Evolutionary conservation across 2,888 invertebrate genomes (phyloP).

Genomic region (Scaptomyza tumidula): DNA sequence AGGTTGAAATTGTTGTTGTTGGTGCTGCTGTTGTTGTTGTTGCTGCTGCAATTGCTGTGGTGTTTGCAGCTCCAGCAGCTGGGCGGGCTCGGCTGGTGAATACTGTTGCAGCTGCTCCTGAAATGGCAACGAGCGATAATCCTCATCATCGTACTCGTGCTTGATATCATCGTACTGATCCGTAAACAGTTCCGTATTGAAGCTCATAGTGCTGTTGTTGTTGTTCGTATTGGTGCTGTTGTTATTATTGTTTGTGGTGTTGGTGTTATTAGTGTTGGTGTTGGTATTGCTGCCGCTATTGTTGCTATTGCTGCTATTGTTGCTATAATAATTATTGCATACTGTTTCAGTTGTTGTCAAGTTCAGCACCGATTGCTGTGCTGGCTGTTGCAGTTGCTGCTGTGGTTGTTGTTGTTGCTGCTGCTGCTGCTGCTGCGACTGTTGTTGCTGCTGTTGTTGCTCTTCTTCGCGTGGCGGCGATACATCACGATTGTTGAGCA

Average conservation of each 20-base stretch:
- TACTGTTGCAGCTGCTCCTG: conserved; percentile 69
- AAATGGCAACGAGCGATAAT: conserved; percentile 70
- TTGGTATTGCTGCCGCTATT: conserved; percentile 26
- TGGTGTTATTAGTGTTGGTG: conserved; percentile 31
- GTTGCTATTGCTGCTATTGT: conserved; percentile 34
- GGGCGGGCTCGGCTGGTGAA: conserved; percentile 63
- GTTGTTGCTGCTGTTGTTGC: conserved; percentile 28
- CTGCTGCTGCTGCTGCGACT: conserved; percentile 19
- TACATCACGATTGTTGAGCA: conserved; percentile 80
- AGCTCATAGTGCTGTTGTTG: conserved; percentile 59
- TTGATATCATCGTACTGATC: conserved; percentile 77
- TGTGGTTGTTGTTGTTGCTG: conserved; percentile 32
- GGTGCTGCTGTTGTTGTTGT: conserved; percentile 65
- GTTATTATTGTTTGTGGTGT: conserved; percentile 31
- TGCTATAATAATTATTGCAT: conserved; percentile 45
- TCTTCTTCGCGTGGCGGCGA: conserved; percentile 71
- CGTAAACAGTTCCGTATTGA: conserved; percentile 76
- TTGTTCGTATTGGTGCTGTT: conserved; percentile 40
- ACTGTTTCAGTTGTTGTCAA: conserved; percentile 41
- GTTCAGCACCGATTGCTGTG: conserved; percentile 39
- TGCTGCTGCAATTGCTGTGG: conserved; percentile 71
- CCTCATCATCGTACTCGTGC: conserved; percentile 73
- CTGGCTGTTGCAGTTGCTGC: conserved; percentile 25
- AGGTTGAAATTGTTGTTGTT: conserved; percentile 58
- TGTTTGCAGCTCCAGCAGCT: conserved; percentile 75